Conservation (phyloP, 2,113 vertebrate genomes). For the Labrus mixtus region DNA sequence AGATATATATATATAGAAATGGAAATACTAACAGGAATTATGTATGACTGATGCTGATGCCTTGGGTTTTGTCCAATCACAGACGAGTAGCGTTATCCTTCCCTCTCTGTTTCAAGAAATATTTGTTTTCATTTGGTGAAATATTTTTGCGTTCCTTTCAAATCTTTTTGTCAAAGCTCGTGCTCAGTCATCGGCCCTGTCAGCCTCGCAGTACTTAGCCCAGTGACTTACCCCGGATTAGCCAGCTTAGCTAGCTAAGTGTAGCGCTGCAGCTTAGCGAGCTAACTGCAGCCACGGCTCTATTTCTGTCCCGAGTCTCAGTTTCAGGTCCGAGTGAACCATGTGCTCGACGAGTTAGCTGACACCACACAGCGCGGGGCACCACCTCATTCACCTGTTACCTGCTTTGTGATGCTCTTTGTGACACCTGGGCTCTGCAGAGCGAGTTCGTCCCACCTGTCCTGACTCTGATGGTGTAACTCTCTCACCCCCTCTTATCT, state of each 20-base stretch:
- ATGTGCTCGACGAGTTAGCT: background rate
- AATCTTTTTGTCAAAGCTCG: background rate
- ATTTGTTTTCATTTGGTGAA: too few species aligned
- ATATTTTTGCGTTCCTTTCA: too few species aligned
- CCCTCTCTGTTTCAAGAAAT: too few species aligned
- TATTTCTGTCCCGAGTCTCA: constrained; percentile 40
- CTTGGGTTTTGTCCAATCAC: too few species aligned
- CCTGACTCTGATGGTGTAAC: background rate
- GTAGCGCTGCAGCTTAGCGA: constrained; percentile 51
- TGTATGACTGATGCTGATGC: too few species aligned
- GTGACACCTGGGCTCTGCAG: too few species aligned
- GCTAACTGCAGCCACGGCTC: constrained; percentile 45
- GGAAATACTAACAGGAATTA: too few species aligned
- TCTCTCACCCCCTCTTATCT: too few species aligned
- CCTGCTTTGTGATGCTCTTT: background rate
- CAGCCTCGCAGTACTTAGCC: constrained; percentile 55
- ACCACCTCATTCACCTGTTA: background rate
- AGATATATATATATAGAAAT: too few species aligned
- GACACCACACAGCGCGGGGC: background rate
- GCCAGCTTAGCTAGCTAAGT: constrained; percentile 66
- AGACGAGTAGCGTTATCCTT: too few species aligned
- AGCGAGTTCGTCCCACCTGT: background rate
- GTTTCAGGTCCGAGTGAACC: constrained; percentile 12
- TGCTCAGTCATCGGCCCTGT: constrained; percentile 46
- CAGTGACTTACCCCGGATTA: constrained; percentile 72